Evolutionary conservation across 2,888 invertebrate species (phyloP), one percentile per base, ranked within the genome.

Genomic region (Lithophane leautieri): DNA sequence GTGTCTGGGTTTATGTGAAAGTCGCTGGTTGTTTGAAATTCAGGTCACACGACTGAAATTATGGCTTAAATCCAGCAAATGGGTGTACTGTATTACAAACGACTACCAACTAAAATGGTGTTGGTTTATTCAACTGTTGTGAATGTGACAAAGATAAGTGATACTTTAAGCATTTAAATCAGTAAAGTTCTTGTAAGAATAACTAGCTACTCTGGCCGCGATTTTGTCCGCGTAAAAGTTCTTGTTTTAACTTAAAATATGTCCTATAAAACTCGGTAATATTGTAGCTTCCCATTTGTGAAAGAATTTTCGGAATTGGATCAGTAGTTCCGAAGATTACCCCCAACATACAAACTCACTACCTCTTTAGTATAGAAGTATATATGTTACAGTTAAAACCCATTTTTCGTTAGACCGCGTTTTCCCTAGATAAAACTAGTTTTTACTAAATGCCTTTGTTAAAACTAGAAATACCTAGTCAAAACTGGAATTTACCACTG

Each of bases 1-100:
- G 65, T 70, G 62, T 68, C 62, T 73, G n/a, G 42, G 54, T 62
- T 63, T 62, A 63, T 82, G 60, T 54, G 28, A 56, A 78, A 50
- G 28, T 40, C 52, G 50, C 25, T 58, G 28, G 19, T 19, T 66
- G 42, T n/a, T 47, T 71, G 40, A 50, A 72, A 85, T 70, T 63
- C 52, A 61, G 82, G 77, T 62, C 77, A 77, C n/a, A 65, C 8
- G 40, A 47, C 40, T n/a, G n/a, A 40, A 25, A 67, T 50, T n/a
- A 25, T 34, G 25, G 19, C 52, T 74, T 0, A 65, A 65, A 65
- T 54, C 28, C 14, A 8, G 25, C 40, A 28, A 52, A 34, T 70
- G 19, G 25, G 9, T 25, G 22, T 19, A 60, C 7, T 40, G 28
- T 42, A 12, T 22, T 42, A 42, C 28, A 42, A 79, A 70, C 2